Evolutionary conservation across 2,113 vertebrate species (phyloP), one percentile per base, ranked within the genome.

Genomic region (Bubo scandiacus): DNA sequence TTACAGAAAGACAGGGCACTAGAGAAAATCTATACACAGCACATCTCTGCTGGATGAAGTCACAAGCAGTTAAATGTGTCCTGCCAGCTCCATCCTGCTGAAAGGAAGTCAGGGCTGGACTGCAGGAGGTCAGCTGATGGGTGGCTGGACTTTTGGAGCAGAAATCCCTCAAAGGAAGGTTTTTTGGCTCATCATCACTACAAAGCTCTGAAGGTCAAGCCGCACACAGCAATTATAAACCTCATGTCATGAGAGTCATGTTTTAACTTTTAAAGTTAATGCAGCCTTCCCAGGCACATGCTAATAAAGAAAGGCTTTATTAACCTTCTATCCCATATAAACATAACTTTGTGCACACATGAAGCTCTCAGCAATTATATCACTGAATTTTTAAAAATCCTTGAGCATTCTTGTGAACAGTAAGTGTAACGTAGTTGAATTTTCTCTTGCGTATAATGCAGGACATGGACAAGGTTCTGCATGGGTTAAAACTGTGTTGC

Each of bases 41-140:
- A 86, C 73, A 90, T 77, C 92, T 62, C 86, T 78, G 87, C 92
- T 91, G 84, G 38, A 70, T 20, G 62, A 92, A 88, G 67, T 82
- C 94, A 94, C 81, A 70, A 75, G 83, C 54, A 61, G 80, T 68
- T 62, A 71, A 74, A 54, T 5, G 43, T 26, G 57, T 75, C 77
- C 89, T 22, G 6, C 43, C 7, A 36, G 86, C 83, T 54, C n/a
- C 62, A 54, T 91, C 82, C 81, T 30, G 58, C 81, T 51, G 79
- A 58, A 86, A 81, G 94, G 91, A 97, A 94, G 81, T 81, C 11
- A 47, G 81, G 65, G 66, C 32, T 82, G 74, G 78, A 45, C 66
- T n/a, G 47, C 0, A 92, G 65, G 66, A 89, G 88, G 78, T 88
- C 81, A 91, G 91, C 71, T 88, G 94, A 92, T 42, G 65, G 91